Conservation (phyloP, 2,888 invertebrate genomes). For the Spodoptera picta region DNA sequence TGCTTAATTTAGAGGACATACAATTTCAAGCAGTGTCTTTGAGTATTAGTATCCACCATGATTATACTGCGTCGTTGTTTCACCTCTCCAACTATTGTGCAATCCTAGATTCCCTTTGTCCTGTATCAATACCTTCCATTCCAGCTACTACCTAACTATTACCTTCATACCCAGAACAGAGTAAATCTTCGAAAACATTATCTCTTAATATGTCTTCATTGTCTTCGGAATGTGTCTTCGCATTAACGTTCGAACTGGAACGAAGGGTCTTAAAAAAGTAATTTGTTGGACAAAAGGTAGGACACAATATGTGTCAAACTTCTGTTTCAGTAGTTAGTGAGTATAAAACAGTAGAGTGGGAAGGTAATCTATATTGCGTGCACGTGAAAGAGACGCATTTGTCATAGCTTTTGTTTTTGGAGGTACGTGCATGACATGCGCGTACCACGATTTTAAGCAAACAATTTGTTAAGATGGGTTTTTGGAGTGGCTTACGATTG, state of each 20-base stretch:
- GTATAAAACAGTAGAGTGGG: conserved; percentile 28
- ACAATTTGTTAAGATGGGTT: conserved; percentile 27
- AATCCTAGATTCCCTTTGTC: conserved; percentile 12
- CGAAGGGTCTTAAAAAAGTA: conserved; percentile 49
- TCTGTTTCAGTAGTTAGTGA: conserved; percentile 77
- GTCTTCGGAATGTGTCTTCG: conserved; percentile 33
- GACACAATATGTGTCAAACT: conserved; percentile 74
- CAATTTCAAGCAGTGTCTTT: no score
- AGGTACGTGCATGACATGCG: conserved; percentile 34
- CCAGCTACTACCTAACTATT: conserved; percentile 32
- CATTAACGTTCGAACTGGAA: conserved; percentile 37
- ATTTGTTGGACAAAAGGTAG: conserved; percentile 57
- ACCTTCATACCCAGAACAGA: conserved; percentile 22
- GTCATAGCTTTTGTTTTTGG: conserved; percentile 46
- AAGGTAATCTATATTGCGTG: conserved; percentile 32
- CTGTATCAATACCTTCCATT: conserved; percentile 12
- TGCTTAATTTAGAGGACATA: no score
- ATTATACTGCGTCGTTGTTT: no score
- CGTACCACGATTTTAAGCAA: conserved; percentile 39
- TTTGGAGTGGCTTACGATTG: not conserved
- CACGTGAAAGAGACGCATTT: conserved; percentile 41
- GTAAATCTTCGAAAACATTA: conserved; percentile 34
- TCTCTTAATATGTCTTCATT: conserved; percentile 44
- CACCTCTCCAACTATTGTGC: conserved; percentile 6
- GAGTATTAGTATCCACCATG: no score